Evolutionary conservation across 2,888 invertebrate species (phyloP).

Genomic region (Leptopilina syphax): DNA sequence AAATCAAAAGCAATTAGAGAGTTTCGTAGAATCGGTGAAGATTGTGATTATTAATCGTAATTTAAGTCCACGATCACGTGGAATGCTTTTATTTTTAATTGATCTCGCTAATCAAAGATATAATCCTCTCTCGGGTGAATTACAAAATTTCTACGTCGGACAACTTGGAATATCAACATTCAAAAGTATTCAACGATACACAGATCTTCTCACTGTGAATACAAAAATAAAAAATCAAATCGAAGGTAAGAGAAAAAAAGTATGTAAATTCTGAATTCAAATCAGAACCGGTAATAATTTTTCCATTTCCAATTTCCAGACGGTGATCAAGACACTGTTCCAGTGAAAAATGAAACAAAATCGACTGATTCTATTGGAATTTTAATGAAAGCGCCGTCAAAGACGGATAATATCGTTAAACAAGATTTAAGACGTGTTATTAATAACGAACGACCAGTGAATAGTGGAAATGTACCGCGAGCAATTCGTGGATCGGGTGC

Average conservation of each 20-base stretch:
- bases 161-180: constrained; percentile 70
- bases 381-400: constrained; percentile 48
- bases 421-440: constrained; percentile 6
- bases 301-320: background rate
- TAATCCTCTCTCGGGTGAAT: constrained; percentile 69
- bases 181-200: constrained; percentile 64
- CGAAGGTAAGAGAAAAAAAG: constrained; percentile 26
- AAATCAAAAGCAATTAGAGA: constrained; percentile 63
- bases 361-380: constrained; percentile 41
- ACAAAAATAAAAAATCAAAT: constrained; percentile 41
- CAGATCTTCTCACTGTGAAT: constrained; percentile 30
- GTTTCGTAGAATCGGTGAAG: constrained; percentile 72
- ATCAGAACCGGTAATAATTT: background rate
- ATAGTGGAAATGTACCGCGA: constrained; percentile 54
- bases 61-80: constrained; percentile 70
- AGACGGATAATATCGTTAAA: constrained; percentile 42
- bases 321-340: constrained; percentile 16
- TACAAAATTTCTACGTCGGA: constrained; percentile 73
- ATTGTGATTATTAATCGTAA: constrained; percentile 69
- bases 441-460: constrained; percentile 44
- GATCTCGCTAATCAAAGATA: constrained; percentile 74
- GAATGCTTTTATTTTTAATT: constrained; percentile 75
- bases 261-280: background rate
- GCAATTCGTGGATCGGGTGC: constrained; percentile 69
- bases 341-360: constrained; percentile 25